Conservation (phyloP, 2,797 vertebrate species). For the Hozukius guyotensis region DNA sequence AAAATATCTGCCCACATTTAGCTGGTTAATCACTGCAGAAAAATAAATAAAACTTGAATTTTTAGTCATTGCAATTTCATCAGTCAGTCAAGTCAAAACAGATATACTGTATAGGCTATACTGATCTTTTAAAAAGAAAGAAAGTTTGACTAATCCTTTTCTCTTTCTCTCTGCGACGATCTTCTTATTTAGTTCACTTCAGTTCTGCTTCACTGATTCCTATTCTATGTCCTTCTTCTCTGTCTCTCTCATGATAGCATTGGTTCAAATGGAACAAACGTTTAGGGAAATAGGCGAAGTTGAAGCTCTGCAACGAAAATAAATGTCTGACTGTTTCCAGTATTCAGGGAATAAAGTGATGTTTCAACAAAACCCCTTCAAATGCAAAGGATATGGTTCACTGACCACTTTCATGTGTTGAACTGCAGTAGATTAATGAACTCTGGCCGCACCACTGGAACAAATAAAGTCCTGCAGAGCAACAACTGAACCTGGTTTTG, state of each 20-base stretch:
- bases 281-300: conserved; percentile 1
- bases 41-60: neutral
- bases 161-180: neutral
- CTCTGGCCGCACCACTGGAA: conserved; percentile 26
- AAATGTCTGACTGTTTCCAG: conserved; percentile 14
- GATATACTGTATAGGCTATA: neutral
- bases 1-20: too few relatives aligned
- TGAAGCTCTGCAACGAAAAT: neutral
- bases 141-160: neutral
- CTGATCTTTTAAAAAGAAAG: neutral
- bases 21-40: neutral
- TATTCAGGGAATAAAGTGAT: conserved; percentile 15
- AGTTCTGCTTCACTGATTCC: neutral
- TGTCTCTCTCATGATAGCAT: neutral
- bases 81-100: neutral
- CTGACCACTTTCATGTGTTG: conserved; percentile 35
- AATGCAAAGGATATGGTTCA: conserved; percentile 22
- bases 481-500: conserved; percentile 31
- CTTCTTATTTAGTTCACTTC: neutral
- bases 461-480: conserved; percentile 18
- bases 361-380: conserved; percentile 14
- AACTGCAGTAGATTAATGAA: conserved; percentile 38
- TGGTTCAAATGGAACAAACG: conserved; percentile 4
- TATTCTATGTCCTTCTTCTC: neutral
- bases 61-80: too few relatives aligned